phyloP scores from a whole-genome alignment of 2,888 invertebrate genomes.

The Campopleginae sp. region DNA sequence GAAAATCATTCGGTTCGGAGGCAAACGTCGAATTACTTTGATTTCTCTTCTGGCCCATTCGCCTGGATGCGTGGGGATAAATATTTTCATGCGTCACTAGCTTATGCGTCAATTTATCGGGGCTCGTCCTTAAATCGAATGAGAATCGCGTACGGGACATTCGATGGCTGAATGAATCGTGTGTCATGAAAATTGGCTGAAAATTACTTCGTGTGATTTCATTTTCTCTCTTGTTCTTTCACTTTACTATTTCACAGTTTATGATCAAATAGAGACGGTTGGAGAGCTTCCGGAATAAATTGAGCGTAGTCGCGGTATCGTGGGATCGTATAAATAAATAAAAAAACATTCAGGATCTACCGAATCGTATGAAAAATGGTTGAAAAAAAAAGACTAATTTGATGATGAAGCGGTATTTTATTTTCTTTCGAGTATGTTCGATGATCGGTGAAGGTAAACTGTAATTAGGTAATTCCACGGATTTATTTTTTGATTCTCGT shows the following conservation, averaged over 20 bases:
- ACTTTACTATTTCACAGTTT: constrained; percentile 8
- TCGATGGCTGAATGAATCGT: constrained; percentile 22
- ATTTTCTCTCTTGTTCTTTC: constrained; percentile 23
- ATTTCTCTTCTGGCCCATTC: too few species aligned
- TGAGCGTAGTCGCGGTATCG: not conserved
- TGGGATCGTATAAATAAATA: not conserved
- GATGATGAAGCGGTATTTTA: constrained; percentile 58
- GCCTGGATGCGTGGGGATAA: constrained; percentile 7
- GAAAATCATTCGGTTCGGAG: constrained; percentile 29
- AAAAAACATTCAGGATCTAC: not conserved
- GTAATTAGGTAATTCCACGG: constrained; percentile 27
- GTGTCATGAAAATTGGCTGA: constrained; percentile 15
- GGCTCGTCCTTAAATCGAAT: constrained; percentile 26
- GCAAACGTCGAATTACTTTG: constrained; percentile 3
- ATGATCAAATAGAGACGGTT: constrained; percentile 45
- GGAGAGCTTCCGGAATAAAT: constrained; percentile 52
- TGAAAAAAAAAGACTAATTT: constrained; percentile 5
- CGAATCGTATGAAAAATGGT: constrained; percentile 1
- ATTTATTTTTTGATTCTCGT: constrained; percentile 19
- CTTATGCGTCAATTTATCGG: not conserved
- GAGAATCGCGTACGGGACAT: not conserved
- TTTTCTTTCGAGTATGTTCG: constrained; percentile 36
- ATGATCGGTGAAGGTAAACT: constrained; percentile 52
- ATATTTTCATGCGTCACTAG: constrained; percentile 3
- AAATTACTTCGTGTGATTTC: constrained; percentile 21